phyloP scores from a whole-genome alignment of 2,113 vertebrate genomes.

The Alectura lathami region DNA sequence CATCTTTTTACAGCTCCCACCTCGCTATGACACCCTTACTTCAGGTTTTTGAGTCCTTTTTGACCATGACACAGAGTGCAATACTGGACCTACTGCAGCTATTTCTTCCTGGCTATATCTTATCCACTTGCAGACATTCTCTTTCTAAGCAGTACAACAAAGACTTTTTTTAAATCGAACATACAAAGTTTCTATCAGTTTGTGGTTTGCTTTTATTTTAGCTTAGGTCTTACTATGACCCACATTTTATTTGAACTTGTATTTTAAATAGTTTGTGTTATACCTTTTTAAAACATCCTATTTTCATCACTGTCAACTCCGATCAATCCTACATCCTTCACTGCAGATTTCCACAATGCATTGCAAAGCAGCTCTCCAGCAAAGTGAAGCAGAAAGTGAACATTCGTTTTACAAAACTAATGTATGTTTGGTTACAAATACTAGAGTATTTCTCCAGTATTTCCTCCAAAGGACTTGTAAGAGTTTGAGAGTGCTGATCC shows the following conservation, averaged over 20 bases:
- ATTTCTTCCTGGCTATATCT: background rate
- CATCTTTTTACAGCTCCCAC: background rate
- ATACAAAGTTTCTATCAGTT: background rate
- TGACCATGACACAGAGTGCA: background rate
- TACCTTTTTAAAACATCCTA: background rate
- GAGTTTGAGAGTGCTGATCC: constrained; percentile 35
- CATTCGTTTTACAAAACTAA: constrained; percentile 4
- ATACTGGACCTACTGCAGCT: background rate
- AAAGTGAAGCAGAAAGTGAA: background rate
- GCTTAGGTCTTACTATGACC: background rate
- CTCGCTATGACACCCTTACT: background rate
- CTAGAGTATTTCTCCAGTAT: constrained; percentile 21
- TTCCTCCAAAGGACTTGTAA: background rate
- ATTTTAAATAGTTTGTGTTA: background rate
- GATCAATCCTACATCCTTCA: background rate
- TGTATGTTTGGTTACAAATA: background rate
- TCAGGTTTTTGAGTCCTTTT: background rate
- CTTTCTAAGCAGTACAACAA: background rate
- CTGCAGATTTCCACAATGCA: background rate
- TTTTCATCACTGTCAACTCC: background rate
- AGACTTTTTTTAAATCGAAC: background rate
- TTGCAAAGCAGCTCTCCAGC: background rate
- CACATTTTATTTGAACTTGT: background rate
- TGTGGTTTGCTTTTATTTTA: background rate
- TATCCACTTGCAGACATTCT: background rate